Conservation (phyloP, 1,140 invertebrate species). For the Trichonephila clavata region DNA sequence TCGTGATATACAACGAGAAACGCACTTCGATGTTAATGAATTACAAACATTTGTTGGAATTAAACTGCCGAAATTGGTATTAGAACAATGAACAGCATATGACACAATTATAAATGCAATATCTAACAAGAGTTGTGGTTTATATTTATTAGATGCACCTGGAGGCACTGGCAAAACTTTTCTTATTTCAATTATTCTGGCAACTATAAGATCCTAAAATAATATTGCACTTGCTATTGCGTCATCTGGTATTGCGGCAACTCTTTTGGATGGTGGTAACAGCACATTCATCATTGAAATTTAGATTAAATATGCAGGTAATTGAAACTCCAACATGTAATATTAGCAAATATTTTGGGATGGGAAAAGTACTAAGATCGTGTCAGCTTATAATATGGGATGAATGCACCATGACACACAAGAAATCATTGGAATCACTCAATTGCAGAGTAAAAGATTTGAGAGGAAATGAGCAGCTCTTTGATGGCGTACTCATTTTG, state of each 20-base stretch:
- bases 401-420: constrained; percentile 78
- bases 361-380: constrained; percentile 72
- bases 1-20: no score
- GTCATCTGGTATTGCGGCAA: constrained; percentile 84
- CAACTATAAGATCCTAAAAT: constrained; percentile 74
- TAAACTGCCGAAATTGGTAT: no score
- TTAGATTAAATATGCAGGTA: no score
- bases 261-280: constrained; percentile 81
- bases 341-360: neutral
- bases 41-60: no score
- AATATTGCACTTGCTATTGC: constrained; percentile 82
- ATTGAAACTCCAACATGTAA: no score
- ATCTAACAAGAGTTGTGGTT: constrained; percentile 16
- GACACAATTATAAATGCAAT: no score
- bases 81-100: no score
- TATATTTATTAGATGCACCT: constrained; percentile 77
- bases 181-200: constrained; percentile 78
- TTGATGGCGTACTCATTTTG: constrained; percentile 79
- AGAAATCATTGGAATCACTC: constrained; percentile 77
- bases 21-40: no score
- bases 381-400: constrained; percentile 77
- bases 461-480: constrained; percentile 54
- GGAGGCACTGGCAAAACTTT: constrained; percentile 80
- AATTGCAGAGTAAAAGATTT: constrained; percentile 80
- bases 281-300: no score